Evolutionary conservation across 2,113 vertebrate genomes (phyloP).

Genomic region (Physeter macrocephalus): DNA sequence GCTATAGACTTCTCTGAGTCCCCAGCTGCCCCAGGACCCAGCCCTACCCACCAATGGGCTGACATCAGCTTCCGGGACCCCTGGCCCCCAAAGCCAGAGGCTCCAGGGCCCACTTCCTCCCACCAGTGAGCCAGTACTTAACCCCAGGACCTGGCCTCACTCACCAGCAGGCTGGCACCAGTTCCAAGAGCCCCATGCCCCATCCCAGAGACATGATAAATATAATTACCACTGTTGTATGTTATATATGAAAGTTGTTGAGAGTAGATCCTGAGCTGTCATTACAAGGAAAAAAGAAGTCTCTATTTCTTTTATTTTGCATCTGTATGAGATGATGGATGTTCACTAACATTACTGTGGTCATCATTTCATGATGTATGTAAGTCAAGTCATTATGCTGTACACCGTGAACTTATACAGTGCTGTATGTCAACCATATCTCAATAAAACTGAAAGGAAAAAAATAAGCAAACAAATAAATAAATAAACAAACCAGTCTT

Average conservation of each 20-base stretch:
- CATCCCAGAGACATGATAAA: not conserved
- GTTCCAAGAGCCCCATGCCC: not conserved
- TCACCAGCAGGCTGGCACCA: not conserved
- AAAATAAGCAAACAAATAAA: too few species aligned
- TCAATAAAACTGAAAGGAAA: too few species aligned
- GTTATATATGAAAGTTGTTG: not conserved
- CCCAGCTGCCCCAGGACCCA: not conserved
- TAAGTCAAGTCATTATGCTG: too few species aligned
- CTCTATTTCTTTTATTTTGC: too few species aligned
- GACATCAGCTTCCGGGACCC: not conserved
- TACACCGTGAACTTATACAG: too few species aligned
- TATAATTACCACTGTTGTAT: not conserved
- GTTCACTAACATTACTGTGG: too few species aligned
- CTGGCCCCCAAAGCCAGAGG: not conserved
- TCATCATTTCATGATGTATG: too few species aligned
- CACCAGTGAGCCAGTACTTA: not conserved
- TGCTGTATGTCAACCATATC: too few species aligned
- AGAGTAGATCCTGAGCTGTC: not conserved
- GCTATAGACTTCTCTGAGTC: not conserved
- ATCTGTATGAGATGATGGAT: too few species aligned
- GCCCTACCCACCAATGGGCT: not conserved
- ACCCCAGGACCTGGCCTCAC: not conserved
- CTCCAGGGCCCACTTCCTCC: not conserved
- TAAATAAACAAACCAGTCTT: not conserved
- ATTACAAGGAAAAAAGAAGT: not conserved